Conservation (phyloP, 2,797 vertebrate genomes). For the Vultur gryphus region DNA sequence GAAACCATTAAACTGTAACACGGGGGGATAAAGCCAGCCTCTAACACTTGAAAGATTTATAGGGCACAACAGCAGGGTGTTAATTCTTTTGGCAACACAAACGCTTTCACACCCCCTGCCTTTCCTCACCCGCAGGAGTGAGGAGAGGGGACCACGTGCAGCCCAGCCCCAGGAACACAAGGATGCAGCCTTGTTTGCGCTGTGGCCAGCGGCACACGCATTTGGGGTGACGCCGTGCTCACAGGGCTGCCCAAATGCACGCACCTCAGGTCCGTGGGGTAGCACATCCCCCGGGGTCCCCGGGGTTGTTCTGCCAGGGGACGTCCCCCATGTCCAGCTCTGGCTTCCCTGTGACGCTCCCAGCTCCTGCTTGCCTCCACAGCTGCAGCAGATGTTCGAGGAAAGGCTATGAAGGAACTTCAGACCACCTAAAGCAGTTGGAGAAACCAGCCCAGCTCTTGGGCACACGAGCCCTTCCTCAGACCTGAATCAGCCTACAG, state of each 20-base stretch:
- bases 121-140: neutral
- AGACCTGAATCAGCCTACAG: neutral
- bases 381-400: neutral
- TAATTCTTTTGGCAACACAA: constrained; percentile 42
- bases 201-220: rapidly evolving
- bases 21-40: neutral
- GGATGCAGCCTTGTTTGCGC: rapidly evolving
- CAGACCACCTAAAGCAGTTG: neutral
- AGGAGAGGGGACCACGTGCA: neutral
- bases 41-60: constrained; percentile 33
- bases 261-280: neutral
- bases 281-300: neutral
- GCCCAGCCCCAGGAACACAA: neutral
- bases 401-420: neutral
- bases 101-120: neutral
- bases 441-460: neutral
- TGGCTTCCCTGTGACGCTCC: neutral
- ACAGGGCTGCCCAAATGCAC: neutral
- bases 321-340: rapidly evolving
- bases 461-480: neutral
- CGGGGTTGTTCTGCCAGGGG: neutral
- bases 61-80: constrained; percentile 16
- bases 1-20: constrained; percentile 44
- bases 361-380: neutral
- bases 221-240: rapidly evolving